Evolutionary conservation across 2,113 vertebrate genomes (phyloP).

Genomic region (Genyomyrus donnyi): DNA sequence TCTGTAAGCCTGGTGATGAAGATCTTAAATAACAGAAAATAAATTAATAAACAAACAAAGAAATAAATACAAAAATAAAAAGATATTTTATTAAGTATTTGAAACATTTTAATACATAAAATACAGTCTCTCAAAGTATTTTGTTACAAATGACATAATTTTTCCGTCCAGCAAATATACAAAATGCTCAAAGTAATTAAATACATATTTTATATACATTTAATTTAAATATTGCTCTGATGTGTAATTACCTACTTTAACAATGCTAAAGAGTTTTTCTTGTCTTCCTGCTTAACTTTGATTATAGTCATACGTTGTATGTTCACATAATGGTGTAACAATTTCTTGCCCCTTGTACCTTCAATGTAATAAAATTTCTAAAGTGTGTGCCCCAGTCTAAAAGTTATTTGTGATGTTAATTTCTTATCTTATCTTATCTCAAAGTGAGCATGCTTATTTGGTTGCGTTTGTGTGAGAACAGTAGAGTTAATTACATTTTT

Average conservation of each 20-base stretch:
- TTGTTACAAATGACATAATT: not conserved
- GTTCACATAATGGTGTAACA: not conserved
- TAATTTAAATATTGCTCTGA: not conserved
- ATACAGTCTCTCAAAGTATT: not conserved
- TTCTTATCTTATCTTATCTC: not conserved
- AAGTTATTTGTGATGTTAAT: not conserved
- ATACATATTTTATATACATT: not conserved
- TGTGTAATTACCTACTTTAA: not conserved
- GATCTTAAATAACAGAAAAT: not conserved
- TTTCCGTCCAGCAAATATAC: not conserved
- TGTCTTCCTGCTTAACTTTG: not conserved
- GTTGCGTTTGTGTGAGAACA: not conserved
- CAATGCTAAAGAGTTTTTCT: not conserved
- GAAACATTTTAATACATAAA: not conserved
- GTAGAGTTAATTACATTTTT: not conserved
- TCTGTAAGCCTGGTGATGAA: not conserved
- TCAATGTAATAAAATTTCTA: not conserved
- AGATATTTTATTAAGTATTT: not conserved
- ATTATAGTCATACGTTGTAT: not conserved
- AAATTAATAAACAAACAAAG: not conserved
- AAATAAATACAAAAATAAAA: no score
- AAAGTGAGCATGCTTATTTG: not conserved
- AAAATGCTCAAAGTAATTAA: not conserved
- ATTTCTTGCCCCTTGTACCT: not conserved
- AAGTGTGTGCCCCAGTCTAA: not conserved